Evolutionary conservation across 30 jellyfish, hydroid and myxozoan species (phyloP).

Genomic region (Aurelia aurita): DNA sequence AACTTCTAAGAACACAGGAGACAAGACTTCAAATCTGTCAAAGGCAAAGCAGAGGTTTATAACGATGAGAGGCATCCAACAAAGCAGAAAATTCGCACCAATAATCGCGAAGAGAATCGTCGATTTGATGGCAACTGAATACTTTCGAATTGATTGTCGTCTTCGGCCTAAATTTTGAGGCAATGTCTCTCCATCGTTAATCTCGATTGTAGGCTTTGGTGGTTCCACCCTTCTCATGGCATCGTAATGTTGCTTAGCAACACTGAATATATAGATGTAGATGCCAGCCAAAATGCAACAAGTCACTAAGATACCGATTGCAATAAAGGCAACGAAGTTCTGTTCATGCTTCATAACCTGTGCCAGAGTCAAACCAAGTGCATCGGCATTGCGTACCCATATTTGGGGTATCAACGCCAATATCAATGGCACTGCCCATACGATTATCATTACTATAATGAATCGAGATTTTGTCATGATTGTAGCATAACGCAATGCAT

Average conservation of each 20-base stretch:
- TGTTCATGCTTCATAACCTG: conserved; percentile 12
- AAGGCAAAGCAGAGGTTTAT: conserved; percentile 51
- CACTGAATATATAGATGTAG: conserved; percentile 51
- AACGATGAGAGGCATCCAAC: conserved; percentile 67
- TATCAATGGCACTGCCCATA: conserved; percentile 61
- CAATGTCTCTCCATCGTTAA: not conserved
- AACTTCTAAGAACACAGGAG: conserved; percentile 22
- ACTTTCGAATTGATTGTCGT: conserved; percentile 16
- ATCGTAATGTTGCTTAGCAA: conserved; percentile 63
- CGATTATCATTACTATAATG: conserved; percentile 29
- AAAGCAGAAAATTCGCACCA: conserved; percentile 44
- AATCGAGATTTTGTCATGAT: conserved; percentile 66
- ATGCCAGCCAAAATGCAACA: conserved; percentile 28
- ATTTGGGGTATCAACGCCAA: conserved; percentile 60
- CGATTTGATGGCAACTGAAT: conserved; percentile 45
- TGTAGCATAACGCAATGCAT: conserved; percentile 70
- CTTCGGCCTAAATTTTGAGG: conserved; percentile 27
- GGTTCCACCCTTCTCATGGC: conserved; percentile 44
- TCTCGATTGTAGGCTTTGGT: not conserved
- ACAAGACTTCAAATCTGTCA: not conserved
- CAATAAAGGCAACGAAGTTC: conserved; percentile 31
- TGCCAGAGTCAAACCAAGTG: conserved; percentile 2
- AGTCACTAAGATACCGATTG: conserved; percentile 10
- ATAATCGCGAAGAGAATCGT: conserved; percentile 55
- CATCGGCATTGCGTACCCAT: conserved; percentile 48